A percentile compares a stretch with the other conserved stretches of the same genome.
Conservation (phyloP, 2,113 vertebrate genomes). For the Damaliscus lunatus region DNA sequence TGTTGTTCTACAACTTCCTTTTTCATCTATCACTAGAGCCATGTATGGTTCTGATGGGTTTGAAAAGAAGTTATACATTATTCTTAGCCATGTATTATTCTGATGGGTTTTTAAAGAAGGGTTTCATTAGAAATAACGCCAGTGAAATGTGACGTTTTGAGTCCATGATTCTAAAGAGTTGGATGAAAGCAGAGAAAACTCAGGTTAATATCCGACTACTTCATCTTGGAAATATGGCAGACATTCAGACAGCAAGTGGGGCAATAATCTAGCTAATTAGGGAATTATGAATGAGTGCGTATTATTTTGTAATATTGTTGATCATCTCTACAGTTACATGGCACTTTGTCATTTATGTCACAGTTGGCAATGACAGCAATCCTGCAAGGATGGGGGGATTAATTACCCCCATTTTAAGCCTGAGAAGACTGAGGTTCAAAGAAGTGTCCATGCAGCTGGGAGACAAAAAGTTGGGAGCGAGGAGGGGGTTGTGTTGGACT, state of each 20-base stretch:
- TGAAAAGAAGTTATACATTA: background rate
- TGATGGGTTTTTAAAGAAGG: background rate
- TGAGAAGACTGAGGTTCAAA: background rate
- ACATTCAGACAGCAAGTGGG: background rate
- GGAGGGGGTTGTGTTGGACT: background rate
- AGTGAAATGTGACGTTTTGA: background rate
- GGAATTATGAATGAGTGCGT: background rate
- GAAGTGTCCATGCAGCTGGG: accelerated
- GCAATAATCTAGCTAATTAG: background rate
- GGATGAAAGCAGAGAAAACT: background rate
- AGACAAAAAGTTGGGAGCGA: background rate
- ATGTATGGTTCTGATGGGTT: background rate
- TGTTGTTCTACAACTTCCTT: background rate
- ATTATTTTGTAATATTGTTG: background rate
- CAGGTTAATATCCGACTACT: background rate
- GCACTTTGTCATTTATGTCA: background rate
- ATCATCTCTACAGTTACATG: accelerated
- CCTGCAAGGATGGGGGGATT: background rate
- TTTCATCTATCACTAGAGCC: background rate
- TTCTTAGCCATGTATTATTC: background rate
- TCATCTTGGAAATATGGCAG: background rate
- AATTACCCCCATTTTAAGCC: background rate
- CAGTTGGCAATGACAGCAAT: background rate
- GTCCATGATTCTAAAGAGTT: background rate
- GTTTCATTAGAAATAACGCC: background rate